Evolutionary conservation across 1,140 invertebrate genomes (phyloP), one percentile per base, ranked within the genome.

Genomic region (Drosophila takahashii): DNA sequence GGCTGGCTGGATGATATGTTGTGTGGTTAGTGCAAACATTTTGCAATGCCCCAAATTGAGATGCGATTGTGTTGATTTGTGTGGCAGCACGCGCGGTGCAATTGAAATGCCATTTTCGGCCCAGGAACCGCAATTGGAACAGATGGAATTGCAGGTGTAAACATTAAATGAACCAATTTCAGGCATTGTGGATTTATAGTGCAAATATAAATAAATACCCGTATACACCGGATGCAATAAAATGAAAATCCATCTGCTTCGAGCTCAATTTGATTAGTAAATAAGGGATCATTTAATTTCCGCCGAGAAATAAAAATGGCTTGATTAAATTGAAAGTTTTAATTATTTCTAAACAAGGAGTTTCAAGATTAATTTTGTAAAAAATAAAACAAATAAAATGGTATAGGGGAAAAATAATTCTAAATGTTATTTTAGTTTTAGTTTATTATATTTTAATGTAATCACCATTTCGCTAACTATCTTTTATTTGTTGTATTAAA

Each of bases 21-120:
- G 48, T 51, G 48, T 51, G 48, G 29, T 18, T 11, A 32, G 29
- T 34, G 41, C 41, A 58, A 58, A 58, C 54, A 58, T 45, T 34
- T 44, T 44, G n/a, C 54, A 15, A 45, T 32, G 41, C 39, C 41
- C 54, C 41, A 41, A 15, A 57, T 58, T 16, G 47, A 32, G 47
- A 50, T 50, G 47, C 27, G 26, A 50, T 50, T 45, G 54, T 45
- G 54, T 58, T 45, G 41, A 57, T 44, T 44, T 44, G 39, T 44
- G 41, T 34, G 54, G 41, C 27, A 29, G 16, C 54, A 58, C 16
- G 27, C 29, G 27, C 45, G 41, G 22, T 45, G 54, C 41, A 58
- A 58, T 34, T 44, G 34, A 15, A 58, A 58, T 45, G 18, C 27
- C 13, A 34, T 45, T 45, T 45, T 42, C n/a, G 47, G 7, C 41